These are phyloP conservation scores for Melipona bicolor DNA, from an alignment of 2,888 invertebrate species.

Conservation along the genomic window DNA sequence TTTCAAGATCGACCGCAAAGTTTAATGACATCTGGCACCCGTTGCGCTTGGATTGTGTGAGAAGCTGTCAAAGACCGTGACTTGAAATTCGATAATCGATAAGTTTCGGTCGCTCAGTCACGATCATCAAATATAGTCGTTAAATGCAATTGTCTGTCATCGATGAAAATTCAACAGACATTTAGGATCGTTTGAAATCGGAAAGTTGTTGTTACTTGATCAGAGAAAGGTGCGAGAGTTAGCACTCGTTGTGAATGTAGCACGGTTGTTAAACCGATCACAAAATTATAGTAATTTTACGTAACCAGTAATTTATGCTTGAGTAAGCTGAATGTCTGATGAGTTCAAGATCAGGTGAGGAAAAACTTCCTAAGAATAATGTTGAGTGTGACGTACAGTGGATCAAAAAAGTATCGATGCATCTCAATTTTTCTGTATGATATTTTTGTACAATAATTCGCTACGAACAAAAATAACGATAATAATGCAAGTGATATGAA, in stretches of 20 bases:
- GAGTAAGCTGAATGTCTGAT: neutral
- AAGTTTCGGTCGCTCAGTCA: conserved; percentile 3
- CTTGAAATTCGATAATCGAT: conserved; percentile 16
- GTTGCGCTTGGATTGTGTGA: neutral
- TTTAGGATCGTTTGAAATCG: neutral
- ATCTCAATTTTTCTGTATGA: no score
- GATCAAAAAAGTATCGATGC: no score
- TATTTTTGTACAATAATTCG: no score
- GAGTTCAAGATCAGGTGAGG: conserved; percentile 38
- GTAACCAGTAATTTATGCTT: conserved; percentile 8
- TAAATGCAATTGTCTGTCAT: neutral
- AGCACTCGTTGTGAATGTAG: no score
- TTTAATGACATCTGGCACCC: neutral
- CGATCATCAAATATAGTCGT: neutral
- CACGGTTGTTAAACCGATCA: neutral
- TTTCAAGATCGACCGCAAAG: neutral
- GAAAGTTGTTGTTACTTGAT: neutral
- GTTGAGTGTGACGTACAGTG: no score
- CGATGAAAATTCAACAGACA: neutral
- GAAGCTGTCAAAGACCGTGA: conserved; percentile 26
- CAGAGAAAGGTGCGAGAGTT: neutral
- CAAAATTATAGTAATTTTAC: conserved; percentile 6
- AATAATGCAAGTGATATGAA: no score
- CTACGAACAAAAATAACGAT: no score
- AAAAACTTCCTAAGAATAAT: neutral